Evolutionary conservation across 2,797 vertebrate genomes (phyloP), one percentile per base, ranked within the genome.

Genomic region (Chloroceryle inda): DNA sequence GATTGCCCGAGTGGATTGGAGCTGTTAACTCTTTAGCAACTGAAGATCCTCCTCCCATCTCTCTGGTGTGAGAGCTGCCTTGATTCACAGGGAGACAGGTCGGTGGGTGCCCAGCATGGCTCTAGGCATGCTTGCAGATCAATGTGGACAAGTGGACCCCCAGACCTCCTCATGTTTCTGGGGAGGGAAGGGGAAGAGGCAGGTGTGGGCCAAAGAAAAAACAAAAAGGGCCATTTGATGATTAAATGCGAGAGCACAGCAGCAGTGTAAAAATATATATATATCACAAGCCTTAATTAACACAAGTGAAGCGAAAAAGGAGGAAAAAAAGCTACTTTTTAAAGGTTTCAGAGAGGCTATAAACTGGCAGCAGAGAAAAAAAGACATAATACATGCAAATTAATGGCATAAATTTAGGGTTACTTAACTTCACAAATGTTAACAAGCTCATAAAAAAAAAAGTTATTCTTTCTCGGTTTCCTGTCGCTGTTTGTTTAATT

Each of bases 401-500:
- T 94, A 98, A 94, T 95, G 92, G 92, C 95, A 97, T 97, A 96
- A 93, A 97, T 97, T 97, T 97, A 97, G 92, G 96, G 96, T 97
- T 97, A 96, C 97, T 97, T 96, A 98, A 97, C 96, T 97, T 97
- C 96, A 96, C 97, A 96, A 98, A 98, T 96, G 96, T 97, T 97
- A 98, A 97, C 96, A 98, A 97, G 96, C 97, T 94, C 97, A 95
- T 97, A 96, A 98, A 97, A 96, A 96, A 96, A 91, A 96, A 94
- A 97, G 93, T 96, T 88, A 95, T 96, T 97, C 94, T 95, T 97
- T 95, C 96, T 89, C 59, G 72, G 96, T 95, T 93, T 92, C 90
- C 94, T 95, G 78, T 95, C 84, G 9, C 89, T 74, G 15, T 96
- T 96, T 96, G 94, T 96, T 97, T 95, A 88, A 97, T 97, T 96